Conservation (phyloP, 2,113 vertebrate species). For the Collichthys lucidus region DNA sequence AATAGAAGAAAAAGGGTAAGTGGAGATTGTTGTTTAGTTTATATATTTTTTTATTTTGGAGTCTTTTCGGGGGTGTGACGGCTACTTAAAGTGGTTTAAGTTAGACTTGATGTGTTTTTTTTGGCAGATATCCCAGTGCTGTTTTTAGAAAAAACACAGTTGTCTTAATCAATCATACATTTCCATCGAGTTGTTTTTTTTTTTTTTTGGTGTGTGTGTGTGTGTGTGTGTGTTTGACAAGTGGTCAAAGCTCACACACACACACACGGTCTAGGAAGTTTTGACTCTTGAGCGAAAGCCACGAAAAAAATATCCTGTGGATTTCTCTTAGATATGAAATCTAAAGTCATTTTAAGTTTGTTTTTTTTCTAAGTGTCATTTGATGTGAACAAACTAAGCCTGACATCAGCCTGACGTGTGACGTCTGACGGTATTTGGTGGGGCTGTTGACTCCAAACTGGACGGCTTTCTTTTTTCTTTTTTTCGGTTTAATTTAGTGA, state of each 20-base stretch:
- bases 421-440: slow-evolving; percentile 22
- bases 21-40: slow-evolving; percentile 1
- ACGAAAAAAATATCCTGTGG: neutral
- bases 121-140: slow-evolving; percentile 66
- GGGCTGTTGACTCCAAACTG: neutral
- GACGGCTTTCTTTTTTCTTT: slow-evolving; percentile 24
- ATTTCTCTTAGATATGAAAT: neutral
- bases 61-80: slow-evolving; percentile 29
- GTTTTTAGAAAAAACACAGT: slow-evolving; percentile 78
- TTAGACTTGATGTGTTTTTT: slow-evolving; percentile 61
- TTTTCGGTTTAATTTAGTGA: slow-evolving; percentile 7
- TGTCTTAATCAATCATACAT: slow-evolving; percentile 62
- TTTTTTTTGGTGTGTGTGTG: neutral
- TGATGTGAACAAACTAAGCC: neutral
- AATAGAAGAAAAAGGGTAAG: slow-evolving; percentile 89
- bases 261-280: slow-evolving; percentile 37
- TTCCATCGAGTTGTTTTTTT: neutral
- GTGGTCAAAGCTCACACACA: slow-evolving; percentile 35
- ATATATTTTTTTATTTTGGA: slow-evolving; percentile 12
- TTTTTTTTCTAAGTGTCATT: too few species aligned
- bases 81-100: slow-evolving; percentile 40
- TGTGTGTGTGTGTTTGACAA: slow-evolving; percentile 6
- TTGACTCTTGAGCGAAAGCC: neutral
- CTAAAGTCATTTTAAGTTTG: too few species aligned
- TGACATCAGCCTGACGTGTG: neutral